phyloP scores from a whole-genome alignment of 2,113 vertebrate genomes.

The Quiscalus mexicanus region DNA sequence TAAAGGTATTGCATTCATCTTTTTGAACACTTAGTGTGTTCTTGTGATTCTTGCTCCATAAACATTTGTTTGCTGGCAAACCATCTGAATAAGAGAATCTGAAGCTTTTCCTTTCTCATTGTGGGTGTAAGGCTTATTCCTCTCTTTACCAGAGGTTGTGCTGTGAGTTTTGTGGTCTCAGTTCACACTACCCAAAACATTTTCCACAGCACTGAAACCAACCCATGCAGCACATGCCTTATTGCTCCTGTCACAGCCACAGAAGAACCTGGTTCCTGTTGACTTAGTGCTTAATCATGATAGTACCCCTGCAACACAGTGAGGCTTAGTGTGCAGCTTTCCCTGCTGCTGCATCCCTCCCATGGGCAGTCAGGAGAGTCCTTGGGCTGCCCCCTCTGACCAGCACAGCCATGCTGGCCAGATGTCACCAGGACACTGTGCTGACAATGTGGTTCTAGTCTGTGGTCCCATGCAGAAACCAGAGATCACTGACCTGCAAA shows the following conservation, averaged over 20 bases:
- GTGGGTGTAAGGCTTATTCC: background rate
- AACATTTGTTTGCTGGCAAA: background rate
- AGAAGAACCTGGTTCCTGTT: background rate
- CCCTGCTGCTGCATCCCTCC: background rate
- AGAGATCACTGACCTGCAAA: background rate
- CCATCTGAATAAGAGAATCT: background rate
- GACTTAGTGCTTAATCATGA: background rate
- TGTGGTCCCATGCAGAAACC: background rate
- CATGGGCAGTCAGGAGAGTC: background rate
- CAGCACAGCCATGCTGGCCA: accelerated
- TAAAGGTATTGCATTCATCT: background rate
- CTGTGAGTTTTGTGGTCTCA: background rate
- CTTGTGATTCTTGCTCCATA: background rate
- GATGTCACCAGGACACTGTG: no score
- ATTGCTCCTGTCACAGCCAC: background rate
- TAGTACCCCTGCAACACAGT: background rate
- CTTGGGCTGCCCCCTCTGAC: background rate
- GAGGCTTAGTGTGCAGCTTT: background rate
- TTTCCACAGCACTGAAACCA: background rate
- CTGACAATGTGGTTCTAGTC: background rate
- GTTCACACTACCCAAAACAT: background rate
- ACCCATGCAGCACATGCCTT: background rate
- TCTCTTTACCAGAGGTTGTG: background rate
- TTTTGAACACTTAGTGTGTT: background rate
- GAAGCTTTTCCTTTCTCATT: background rate